Conservation (phyloP, 2,113 vertebrate species). For the Columba livia region DNA sequence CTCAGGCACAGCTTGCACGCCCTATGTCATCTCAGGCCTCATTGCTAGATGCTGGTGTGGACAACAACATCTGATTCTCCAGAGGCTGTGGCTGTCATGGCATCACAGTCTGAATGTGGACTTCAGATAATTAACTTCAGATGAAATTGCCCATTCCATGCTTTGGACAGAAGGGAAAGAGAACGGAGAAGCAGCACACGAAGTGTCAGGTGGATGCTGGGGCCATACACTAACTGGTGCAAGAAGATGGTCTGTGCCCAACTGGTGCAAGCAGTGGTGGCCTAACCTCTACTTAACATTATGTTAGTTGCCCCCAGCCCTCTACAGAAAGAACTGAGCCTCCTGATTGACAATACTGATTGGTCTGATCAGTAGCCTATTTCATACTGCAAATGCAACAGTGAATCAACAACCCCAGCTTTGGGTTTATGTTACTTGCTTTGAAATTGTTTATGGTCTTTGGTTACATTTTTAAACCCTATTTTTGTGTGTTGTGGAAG, state of each 20-base stretch:
- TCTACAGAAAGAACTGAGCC: background rate
- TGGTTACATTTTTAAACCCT: background rate
- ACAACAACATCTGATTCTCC: background rate
- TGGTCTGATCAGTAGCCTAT: background rate
- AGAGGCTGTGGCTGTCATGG: background rate
- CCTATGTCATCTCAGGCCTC: background rate
- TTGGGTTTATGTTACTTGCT: background rate
- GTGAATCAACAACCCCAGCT: background rate
- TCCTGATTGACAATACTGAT: background rate
- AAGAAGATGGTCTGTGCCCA: background rate
- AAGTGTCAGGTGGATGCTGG: background rate
- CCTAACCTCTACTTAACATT: accelerated
- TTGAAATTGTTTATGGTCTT: background rate
- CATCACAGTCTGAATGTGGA: background rate
- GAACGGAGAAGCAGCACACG: accelerated
- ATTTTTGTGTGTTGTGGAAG: background rate
- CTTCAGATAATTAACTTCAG: background rate
- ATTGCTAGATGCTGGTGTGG: background rate
- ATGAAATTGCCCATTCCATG: background rate
- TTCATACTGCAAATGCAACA: background rate
- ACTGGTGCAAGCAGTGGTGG: background rate
- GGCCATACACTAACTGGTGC: background rate
- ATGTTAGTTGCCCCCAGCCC: accelerated
- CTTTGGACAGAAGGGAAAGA: background rate
- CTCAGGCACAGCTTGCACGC: background rate